Evolutionary conservation across 2,797 vertebrate genomes (phyloP), one percentile per base, ranked within the genome.

Genomic region (Lutjanus argentimaculatus): DNA sequence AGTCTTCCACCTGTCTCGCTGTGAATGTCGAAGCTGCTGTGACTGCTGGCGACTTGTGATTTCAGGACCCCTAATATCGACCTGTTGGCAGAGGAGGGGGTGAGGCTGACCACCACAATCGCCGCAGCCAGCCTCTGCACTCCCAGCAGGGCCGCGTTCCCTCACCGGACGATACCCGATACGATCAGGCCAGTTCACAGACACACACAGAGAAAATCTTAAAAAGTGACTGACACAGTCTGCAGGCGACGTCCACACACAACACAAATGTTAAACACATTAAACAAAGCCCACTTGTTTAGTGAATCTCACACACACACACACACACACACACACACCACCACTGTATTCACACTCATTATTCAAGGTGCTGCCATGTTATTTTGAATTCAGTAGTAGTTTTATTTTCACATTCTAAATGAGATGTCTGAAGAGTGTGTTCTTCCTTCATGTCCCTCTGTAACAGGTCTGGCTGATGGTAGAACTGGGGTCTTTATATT

Each of bases 31-130:
- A 64, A 17, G 10, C 16, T 55, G 9, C 13, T 9, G 21, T 71
- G 61, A 71, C 15, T 19, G 43, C 7, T 75, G 67, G 77, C 74
- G 63, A 67, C 40, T 77, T 84, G 30, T 85, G 78, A 19, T 57
- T 51, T 56, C 90, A 99, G 97, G 90, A 99, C 98, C 0, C 96
- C 97, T 0, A 95, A 97, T 71, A 97, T 98, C 0, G 97, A 99
- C 87, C 75, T 48, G 5, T 80, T 99, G 17, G 96, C 98, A 0
- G 48, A 68, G 4, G 96, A 96, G 0, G 98, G 98, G 0, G 96
- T 97, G 80, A 96, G 71, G 66, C 93, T 99, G 53, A 98, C 95
- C 97, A 98, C 6, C 97, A 99, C 77, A 86, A 86, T 99, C 0
- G 75, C 97, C 0, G 97, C 98, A 0, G 96, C 96, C 0, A 93